phyloP scores from a whole-genome alignment of 2,113 vertebrate genomes.

The Taxidea taxus region DNA sequence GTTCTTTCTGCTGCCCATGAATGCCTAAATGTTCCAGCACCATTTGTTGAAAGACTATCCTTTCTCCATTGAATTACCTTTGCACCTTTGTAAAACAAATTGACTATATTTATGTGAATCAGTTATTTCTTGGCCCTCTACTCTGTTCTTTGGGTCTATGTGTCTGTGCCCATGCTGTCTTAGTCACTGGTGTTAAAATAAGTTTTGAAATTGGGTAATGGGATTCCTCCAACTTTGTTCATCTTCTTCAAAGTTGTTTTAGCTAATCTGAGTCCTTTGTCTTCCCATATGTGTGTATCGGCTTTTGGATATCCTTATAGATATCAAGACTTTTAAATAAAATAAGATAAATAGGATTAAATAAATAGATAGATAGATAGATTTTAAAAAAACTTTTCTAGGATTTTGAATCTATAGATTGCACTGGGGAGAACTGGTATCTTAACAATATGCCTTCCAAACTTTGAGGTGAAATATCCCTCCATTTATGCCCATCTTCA shows the following conservation, averaged over 20 bases:
- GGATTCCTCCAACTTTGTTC: not conserved
- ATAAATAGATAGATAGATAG: no score
- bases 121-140: not conserved
- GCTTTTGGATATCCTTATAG: not conserved
- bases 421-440: not conserved
- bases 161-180: not conserved
- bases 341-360: no score
- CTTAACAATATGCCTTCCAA: not conserved
- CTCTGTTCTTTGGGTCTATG: not conserved
- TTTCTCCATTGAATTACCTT: not conserved
- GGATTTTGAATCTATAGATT: not conserved
- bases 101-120: not conserved
- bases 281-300: not conserved
- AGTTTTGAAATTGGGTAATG: not conserved
- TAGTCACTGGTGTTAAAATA: not conserved
- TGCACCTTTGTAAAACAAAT: not conserved
- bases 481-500: not conserved
- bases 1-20: not conserved
- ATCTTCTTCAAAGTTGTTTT: not conserved
- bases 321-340: no score
- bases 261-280: not conserved
- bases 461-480: not conserved
- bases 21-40: not conserved
- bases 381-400: not conserved
- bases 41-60: not conserved